Conservation (phyloP, 2,113 vertebrate species). For the Delphinapterus leucas region DNA sequence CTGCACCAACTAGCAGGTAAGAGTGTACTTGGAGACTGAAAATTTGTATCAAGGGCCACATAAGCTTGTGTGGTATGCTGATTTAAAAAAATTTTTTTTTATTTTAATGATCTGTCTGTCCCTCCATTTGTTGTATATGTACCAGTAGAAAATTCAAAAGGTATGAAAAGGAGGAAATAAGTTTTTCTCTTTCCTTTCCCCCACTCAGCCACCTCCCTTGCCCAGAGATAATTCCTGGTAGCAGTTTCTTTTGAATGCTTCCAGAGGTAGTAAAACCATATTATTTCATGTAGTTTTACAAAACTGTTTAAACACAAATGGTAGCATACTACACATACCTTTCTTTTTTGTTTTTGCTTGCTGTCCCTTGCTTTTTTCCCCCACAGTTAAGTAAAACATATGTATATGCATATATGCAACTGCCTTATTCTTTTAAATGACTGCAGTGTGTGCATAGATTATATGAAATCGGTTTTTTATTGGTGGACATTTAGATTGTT, state of each 20-base stretch:
- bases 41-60: background rate
- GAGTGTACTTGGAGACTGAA: background rate
- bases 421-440: background rate
- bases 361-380: background rate
- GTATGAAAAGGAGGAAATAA: background rate
- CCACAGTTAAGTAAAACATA: background rate
- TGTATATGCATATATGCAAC: background rate
- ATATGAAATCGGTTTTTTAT: background rate
- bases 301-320: background rate
- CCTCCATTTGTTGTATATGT: background rate
- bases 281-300: background rate
- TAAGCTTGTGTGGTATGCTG: background rate
- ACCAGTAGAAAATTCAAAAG: background rate
- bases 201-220: background rate
- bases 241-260: slow-evolving; percentile 1
- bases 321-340: background rate
- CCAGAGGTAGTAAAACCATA: background rate
- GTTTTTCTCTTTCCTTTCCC: background rate
- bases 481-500: background rate
- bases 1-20: slow-evolving; percentile 95
- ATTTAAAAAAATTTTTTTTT: background rate
- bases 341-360: background rate
- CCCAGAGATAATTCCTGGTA: background rate
- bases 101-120: background rate
- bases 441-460: background rate